Conservation (phyloP, 2,797 vertebrate species). For the Capromys pilorides region DNA sequence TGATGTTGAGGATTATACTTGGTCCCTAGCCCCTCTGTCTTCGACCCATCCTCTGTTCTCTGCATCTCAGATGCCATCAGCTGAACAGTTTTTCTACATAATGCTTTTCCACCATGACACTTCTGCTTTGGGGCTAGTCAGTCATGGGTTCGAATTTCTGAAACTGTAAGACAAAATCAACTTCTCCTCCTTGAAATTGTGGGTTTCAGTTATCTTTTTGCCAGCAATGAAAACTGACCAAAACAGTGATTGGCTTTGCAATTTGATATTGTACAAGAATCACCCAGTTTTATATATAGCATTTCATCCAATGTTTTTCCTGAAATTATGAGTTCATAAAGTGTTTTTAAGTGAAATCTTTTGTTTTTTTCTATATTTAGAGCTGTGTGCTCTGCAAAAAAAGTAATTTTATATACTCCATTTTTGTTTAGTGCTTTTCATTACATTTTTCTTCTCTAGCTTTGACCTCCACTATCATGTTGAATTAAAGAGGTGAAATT, state of each 20-base stretch:
- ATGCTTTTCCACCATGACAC: background rate
- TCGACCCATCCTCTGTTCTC: background rate
- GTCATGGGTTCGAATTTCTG: background rate
- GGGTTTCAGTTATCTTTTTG: background rate
- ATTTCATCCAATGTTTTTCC: too few species aligned
- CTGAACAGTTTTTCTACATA: background rate
- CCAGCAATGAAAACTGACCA: background rate
- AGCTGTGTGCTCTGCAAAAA: background rate
- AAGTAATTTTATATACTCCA: background rate
- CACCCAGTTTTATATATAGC: background rate
- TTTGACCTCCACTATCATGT: background rate
- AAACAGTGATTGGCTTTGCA: background rate
- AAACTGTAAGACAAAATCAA: background rate
- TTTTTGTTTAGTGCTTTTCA: background rate
- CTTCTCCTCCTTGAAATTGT: background rate
- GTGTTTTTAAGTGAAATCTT: background rate
- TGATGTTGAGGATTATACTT: too few species aligned
- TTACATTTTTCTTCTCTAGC: background rate
- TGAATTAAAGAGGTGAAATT: background rate
- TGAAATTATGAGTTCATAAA: too few species aligned
- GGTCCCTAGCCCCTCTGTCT: too few species aligned
- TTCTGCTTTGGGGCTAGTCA: background rate
- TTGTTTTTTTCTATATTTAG: background rate
- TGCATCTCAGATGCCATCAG: background rate
- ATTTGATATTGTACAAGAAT: background rate